Evolutionary conservation across 2,888 invertebrate genomes (phyloP).

Genomic region (Acronicta alni): DNA sequence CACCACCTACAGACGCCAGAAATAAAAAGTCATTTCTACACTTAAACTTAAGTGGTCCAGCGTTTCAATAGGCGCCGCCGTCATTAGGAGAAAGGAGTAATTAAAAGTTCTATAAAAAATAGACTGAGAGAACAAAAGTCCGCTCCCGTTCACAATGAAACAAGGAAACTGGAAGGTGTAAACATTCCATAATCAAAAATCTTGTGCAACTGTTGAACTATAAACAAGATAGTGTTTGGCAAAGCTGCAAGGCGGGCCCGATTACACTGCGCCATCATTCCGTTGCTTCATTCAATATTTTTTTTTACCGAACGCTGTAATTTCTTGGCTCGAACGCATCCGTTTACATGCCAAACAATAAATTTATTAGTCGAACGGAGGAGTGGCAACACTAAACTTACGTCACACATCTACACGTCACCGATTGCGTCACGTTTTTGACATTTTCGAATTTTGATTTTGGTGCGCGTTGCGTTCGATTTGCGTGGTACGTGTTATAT

Average conservation of each 20-base stretch:
- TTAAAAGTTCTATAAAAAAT: conserved; percentile 84
- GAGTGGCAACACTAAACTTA: conserved; percentile 85
- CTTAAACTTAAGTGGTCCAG: conserved; percentile 76
- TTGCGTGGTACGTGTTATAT: conserved; percentile 75
- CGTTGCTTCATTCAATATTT: conserved; percentile 88
- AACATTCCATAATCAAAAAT: conserved; percentile 72
- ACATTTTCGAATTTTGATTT: conserved; percentile 78
- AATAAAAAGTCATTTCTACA: conserved; percentile 82
- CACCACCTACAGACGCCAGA: conserved; percentile 61
- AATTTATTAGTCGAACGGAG: conserved; percentile 88
- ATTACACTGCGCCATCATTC: conserved; percentile 86
- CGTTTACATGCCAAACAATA: conserved; percentile 90
- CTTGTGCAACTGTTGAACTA: conserved; percentile 79
- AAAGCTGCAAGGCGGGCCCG: conserved; percentile 79
- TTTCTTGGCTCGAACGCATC: conserved; percentile 89
- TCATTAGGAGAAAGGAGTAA: conserved; percentile 85
- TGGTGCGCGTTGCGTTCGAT: conserved; percentile 69
- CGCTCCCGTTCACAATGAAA: conserved; percentile 42
- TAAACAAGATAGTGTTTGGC: conserved; percentile 84
- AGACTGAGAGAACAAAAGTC: conserved; percentile 61
- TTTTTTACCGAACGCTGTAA: conserved; percentile 87
- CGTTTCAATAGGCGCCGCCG: conserved; percentile 78
- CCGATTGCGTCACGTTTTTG: conserved; percentile 78
- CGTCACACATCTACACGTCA: conserved; percentile 84
- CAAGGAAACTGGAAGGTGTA: conserved; percentile 61